phyloP scores from a whole-genome alignment of 2,888 invertebrate species.

The Epirrita christyi region DNA sequence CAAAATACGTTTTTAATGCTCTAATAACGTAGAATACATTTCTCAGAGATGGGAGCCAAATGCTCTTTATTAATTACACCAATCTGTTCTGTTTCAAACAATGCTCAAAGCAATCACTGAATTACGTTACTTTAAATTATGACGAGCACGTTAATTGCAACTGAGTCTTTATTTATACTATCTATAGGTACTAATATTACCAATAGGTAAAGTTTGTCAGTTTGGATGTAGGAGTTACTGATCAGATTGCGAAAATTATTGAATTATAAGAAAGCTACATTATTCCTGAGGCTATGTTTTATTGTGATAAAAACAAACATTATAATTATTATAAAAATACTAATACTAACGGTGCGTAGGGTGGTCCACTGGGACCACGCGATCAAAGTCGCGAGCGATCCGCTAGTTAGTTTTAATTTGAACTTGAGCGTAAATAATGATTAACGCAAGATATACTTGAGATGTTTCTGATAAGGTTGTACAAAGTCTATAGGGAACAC shows the following conservation, averaged over 20 bases:
- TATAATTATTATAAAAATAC: background rate
- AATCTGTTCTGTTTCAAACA: background rate
- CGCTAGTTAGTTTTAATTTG: background rate
- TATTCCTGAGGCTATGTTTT: too few relatives aligned
- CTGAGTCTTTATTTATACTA: slow-evolving; percentile 3
- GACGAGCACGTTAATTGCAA: slow-evolving; percentile 8
- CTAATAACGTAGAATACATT: background rate
- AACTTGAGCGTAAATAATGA: slow-evolving; percentile 5
- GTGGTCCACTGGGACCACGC: too few relatives aligned
- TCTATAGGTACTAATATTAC: too few relatives aligned
- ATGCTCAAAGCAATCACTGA: background rate
- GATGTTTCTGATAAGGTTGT: slow-evolving; percentile 9
- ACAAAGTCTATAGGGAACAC: background rate
- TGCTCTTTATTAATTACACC: too few relatives aligned
- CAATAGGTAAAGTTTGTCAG: too few relatives aligned
- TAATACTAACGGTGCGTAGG: too few relatives aligned
- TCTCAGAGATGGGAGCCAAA: too few relatives aligned
- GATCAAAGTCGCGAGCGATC: too few relatives aligned
- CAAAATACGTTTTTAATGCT: background rate
- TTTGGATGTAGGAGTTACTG: too few relatives aligned
- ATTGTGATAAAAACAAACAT: too few relatives aligned
- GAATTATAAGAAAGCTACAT: too few relatives aligned
- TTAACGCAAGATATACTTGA: slow-evolving; percentile 12
- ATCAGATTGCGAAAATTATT: too few relatives aligned
- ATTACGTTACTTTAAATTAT: background rate